A percentile compares a stretch with the other conserved stretches of the same genome.
Conservation (phyloP, 2,113 vertebrate genomes). For the Antechinus stuartii region DNA sequence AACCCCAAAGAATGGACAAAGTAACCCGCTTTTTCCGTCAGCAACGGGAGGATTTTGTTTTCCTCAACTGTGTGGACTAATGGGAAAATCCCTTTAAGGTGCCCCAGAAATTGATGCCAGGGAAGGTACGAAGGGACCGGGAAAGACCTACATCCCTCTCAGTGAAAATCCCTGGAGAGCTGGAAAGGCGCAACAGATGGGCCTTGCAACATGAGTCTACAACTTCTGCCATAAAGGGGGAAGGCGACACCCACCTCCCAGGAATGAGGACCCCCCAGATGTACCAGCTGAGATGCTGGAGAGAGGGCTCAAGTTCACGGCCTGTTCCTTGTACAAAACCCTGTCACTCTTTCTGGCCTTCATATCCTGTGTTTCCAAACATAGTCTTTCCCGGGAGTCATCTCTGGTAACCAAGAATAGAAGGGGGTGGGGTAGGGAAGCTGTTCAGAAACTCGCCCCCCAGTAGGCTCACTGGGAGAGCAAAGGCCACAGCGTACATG, state of each 20-base stretch:
- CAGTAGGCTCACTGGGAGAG: not conserved
- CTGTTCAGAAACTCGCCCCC: not conserved
- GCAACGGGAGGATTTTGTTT: not conserved
- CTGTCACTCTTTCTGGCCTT: not conserved
- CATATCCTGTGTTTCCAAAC: not conserved
- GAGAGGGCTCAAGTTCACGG: not conserved
- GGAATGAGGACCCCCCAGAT: too few relatives aligned
- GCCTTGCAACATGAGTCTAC: not conserved
- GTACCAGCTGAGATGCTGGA: too few relatives aligned
- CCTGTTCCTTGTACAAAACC: not conserved
- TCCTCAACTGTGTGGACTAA: not conserved
- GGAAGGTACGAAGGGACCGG: not conserved
- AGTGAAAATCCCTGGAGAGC: not conserved
- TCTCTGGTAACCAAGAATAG: not conserved
- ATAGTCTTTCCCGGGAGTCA: not conserved
- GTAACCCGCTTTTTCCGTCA: fast-evolving
- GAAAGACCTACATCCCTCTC: not conserved
- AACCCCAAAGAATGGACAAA: not conserved
- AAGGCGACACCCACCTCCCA: too few relatives aligned
- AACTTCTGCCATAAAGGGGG: not conserved
- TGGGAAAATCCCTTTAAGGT: slow-evolving; percentile 11
- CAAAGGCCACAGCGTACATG: too few relatives aligned
- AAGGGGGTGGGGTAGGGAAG: not conserved
- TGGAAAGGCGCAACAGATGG: not conserved
- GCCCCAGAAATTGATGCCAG: not conserved